phyloP scores from a whole-genome alignment of 2,888 invertebrate genomes.

The Bursaphelenchus okinawaensis region DNA sequence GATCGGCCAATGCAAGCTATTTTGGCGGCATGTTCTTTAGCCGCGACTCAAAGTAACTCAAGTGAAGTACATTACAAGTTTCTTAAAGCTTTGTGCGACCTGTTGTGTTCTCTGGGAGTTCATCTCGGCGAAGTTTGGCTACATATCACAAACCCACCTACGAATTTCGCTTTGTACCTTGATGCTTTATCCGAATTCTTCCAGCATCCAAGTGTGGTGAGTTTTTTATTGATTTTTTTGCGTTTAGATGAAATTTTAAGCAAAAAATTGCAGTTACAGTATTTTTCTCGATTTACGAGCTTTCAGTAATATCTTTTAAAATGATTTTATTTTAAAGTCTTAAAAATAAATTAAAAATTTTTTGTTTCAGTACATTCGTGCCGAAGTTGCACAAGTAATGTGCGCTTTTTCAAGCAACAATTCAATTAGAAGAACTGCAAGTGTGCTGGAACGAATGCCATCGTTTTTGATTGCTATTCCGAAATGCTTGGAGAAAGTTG shows the following conservation, averaged over 20 bases:
- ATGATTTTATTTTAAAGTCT: no score
- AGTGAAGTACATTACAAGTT: conserved; percentile 37
- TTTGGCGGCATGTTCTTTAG: conserved; percentile 34
- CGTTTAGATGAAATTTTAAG: no score
- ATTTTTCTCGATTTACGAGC: conserved; percentile 1
- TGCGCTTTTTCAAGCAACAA: conserved; percentile 25
- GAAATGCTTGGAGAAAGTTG: conserved; percentile 32
- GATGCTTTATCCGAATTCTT: conserved; percentile 37
- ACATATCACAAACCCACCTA: conserved; percentile 31
- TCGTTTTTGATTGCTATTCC: conserved; percentile 28
- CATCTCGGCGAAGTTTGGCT: conserved; percentile 40
- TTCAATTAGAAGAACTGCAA: conserved; percentile 3
- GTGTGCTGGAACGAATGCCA: conserved; percentile 24
- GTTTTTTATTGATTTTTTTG: background rate
- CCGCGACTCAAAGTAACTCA: conserved; percentile 33
- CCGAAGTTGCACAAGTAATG: conserved; percentile 34
- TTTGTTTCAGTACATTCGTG: conserved; percentile 31
- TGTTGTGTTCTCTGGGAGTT: conserved; percentile 40
- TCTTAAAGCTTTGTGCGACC: conserved; percentile 42
- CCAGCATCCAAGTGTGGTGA: conserved; percentile 37
- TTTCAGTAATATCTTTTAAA: background rate
- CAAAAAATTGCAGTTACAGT: no score
- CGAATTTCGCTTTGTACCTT: conserved; percentile 39
- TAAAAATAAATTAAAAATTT: no score
- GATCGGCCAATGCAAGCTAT: conserved; percentile 36